phyloP scores from a whole-genome alignment of 1,140 invertebrate species.

The Leptinotarsa undecemlineata region DNA sequence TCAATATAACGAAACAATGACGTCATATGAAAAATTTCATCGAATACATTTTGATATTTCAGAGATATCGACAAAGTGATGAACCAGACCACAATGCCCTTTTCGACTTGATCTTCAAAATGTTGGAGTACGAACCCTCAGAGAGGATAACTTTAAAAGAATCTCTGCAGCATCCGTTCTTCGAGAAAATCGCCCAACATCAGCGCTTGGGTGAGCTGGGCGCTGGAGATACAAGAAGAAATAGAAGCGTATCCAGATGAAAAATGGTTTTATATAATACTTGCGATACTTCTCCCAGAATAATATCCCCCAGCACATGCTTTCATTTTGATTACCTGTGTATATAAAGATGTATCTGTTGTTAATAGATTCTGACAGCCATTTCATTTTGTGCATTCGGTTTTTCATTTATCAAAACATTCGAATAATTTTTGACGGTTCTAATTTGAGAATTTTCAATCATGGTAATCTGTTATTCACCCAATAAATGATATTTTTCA shows the following conservation, averaged over 20 bases:
- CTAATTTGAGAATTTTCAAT: neutral
- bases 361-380: conserved; percentile 24
- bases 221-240: conserved; percentile 59
- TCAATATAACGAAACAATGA: too few relatives aligned
- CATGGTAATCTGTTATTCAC: too few relatives aligned
- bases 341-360: conserved; percentile 19
- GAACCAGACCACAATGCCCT: conserved; percentile 90
- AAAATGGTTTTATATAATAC: too few relatives aligned
- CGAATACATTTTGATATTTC: conserved; percentile 43
- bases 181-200: conserved; percentile 78
- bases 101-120: conserved; percentile 92
- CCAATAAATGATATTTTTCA: too few relatives aligned
- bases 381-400: conserved; percentile 10
- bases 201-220: conserved; percentile 68
- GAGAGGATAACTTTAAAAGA: conserved; percentile 88
- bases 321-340: conserved; percentile 11
- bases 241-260: conserved; percentile 58
- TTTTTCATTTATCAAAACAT: neutral
- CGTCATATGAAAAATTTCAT: neutral
- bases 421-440: neutral
- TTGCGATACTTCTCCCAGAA: neutral
- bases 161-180: conserved; percentile 91
- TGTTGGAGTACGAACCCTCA: conserved; percentile 96
- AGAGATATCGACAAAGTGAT: conserved; percentile 89
- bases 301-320: neutral